A percentile compares a stretch with the other conserved stretches of the same genome.
These are phyloP conservation scores for Caerostris darwini DNA, from an alignment of 1,140 invertebrate species.

Conservation along the genomic window DNA sequence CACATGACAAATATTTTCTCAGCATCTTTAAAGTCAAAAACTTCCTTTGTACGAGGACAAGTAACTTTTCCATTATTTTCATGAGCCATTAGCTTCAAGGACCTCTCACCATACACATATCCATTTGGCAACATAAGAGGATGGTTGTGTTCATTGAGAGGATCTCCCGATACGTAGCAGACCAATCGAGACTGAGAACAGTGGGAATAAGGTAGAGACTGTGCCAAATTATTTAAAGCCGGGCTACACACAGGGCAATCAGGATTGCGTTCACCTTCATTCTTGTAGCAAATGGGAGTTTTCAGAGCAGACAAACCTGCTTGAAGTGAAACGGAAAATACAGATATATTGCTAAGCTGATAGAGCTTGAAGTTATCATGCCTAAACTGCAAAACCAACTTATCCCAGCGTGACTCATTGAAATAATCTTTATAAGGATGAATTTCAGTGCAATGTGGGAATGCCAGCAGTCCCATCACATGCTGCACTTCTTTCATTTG, in stretches of 20 bases:
- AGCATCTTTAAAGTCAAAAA: conserved; percentile 92
- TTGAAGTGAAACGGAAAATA: conserved; percentile 94
- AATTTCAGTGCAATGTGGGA: conserved; percentile 89
- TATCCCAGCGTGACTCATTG: conserved; percentile 88
- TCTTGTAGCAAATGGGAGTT: conserved; percentile 88
- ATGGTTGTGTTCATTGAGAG: conserved; percentile 98
- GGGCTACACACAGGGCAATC: conserved; percentile 97
- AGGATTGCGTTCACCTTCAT: conserved; percentile 85
- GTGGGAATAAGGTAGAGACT: conserved; percentile 95
- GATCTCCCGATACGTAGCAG: conserved; percentile 93
- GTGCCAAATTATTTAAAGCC: conserved; percentile 93
- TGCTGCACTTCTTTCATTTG: conserved; percentile 94
- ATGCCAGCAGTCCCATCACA: conserved; percentile 97
- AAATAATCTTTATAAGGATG: conserved; percentile 88
- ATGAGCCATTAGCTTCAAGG: conserved; percentile 92
- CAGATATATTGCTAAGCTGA: conserved; percentile 94
- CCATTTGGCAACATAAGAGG: conserved; percentile 99
- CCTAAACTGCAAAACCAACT: conserved; percentile 94
- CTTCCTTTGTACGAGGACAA: conserved; percentile 95
- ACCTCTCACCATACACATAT: conserved; percentile 97
- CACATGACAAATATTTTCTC: conserved; percentile 98
- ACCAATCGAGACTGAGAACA: conserved; percentile 97
- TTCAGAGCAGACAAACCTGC: conserved; percentile 97
- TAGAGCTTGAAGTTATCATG: conserved; percentile 96
- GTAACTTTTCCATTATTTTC: conserved; percentile 93